These are phyloP conservation scores for Conchocele bisecta DNA, from an alignment of 2,888 invertebrate genomes.

Conservation along the genomic window DNA sequence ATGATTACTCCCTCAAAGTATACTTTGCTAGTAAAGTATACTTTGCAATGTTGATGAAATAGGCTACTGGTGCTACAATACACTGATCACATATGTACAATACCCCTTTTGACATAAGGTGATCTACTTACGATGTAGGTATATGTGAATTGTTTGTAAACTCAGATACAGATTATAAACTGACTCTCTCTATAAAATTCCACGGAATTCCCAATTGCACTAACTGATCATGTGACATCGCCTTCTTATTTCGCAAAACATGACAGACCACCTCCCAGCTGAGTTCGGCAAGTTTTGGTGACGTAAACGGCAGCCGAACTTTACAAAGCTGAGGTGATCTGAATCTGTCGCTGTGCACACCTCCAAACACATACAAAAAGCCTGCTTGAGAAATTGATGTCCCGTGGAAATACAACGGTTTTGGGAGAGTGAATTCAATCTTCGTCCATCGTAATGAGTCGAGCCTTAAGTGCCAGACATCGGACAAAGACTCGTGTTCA, in stretches of 20 bases:
- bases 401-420: constrained; percentile 93
- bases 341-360: constrained; percentile 73
- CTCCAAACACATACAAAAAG: constrained; percentile 82
- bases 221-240: constrained; percentile 25
- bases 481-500: constrained; percentile 85
- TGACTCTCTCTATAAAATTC: constrained; percentile 51
- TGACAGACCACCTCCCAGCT: constrained; percentile 90
- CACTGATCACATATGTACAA: no score
- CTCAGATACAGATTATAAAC: no score
- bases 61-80: no score
- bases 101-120: no score
- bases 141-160: no score
- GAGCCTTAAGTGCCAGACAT: constrained; percentile 92
- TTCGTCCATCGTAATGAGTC: constrained; percentile 90
- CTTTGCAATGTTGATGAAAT: no score
- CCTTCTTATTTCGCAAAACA: constrained; percentile 17
- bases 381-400: constrained; percentile 87
- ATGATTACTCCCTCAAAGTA: no score
- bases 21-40: no score
- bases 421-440: constrained; percentile 87
- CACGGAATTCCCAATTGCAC: constrained; percentile 49
- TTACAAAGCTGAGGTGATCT: constrained; percentile 90
- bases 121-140: no score
- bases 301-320: constrained; percentile 90
- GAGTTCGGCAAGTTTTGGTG: constrained; percentile 92